Evolutionary conservation across 1,140 invertebrate species (phyloP).

Genomic region (Aleiodes sp.): DNA sequence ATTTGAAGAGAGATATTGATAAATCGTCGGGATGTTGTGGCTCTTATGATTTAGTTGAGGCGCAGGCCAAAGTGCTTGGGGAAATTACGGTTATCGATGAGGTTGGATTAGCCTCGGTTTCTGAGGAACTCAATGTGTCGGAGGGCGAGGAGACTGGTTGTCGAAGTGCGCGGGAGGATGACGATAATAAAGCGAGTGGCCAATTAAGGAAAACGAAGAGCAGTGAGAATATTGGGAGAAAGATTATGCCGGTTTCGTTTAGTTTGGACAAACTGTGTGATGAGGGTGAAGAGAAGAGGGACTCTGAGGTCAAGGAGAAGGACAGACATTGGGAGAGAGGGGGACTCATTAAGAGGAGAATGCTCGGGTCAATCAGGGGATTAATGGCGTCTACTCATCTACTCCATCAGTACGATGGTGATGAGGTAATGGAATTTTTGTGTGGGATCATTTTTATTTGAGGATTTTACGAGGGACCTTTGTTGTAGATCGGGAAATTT

Average conservation of each 20-base stretch:
- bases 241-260: constrained; percentile 46
- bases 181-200: not conserved
- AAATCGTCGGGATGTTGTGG: constrained; percentile 33
- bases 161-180: constrained; percentile 18
- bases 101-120: constrained; percentile 47
- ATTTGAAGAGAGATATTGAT: not conserved
- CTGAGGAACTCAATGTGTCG: constrained; percentile 36
- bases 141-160: constrained; percentile 21
- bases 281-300: constrained; percentile 40
- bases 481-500: no score
- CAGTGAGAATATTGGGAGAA: constrained; percentile 44
- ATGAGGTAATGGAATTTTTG: constrained; percentile 52
- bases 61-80: constrained; percentile 40
- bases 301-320: constrained; percentile 7
- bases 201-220: constrained; percentile 45
- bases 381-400: constrained; percentile 61
- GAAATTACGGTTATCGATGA: constrained; percentile 53
- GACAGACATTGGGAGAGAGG: constrained; percentile 42
- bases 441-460: no score
- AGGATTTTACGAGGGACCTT: no score
- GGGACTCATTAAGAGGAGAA: constrained; percentile 56
- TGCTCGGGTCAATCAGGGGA: constrained; percentile 61
- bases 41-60: constrained; percentile 57
- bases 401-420: constrained; percentile 52
- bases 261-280: constrained; percentile 52